These are phyloP conservation scores for Beroe forskalii DNA, from an alignment of 37 sponge, comb jelly and placozoan species.

Conservation along the genomic window DNA sequence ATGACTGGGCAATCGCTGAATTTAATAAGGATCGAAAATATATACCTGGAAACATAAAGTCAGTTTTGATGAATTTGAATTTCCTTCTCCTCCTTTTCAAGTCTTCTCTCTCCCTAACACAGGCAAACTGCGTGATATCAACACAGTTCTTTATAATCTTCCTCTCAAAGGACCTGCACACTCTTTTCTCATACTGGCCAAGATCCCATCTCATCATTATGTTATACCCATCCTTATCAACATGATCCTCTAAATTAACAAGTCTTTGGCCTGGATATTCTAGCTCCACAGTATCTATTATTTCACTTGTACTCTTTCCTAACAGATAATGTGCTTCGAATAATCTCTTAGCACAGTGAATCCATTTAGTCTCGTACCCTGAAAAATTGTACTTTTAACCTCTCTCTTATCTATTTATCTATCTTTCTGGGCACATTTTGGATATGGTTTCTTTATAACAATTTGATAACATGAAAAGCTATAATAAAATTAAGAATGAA, in stretches of 20 bases:
- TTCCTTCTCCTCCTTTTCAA: background rate
- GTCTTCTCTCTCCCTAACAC: background rate
- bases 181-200: background rate
- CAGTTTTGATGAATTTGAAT: background rate
- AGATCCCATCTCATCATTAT: background rate
- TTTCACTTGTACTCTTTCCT: background rate
- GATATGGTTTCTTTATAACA: too few species aligned
- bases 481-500: too few species aligned
- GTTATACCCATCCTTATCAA: background rate
- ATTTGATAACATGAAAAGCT: too few species aligned
- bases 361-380: background rate
- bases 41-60: background rate
- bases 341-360: background rate
- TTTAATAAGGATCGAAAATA: too few species aligned
- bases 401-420: too few species aligned
- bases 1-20: too few species aligned
- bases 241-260: background rate
- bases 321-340: background rate
- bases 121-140: background rate
- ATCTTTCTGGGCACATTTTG: too few species aligned
- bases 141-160: background rate
- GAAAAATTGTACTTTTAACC: too few species aligned
- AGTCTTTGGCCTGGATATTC: background rate
- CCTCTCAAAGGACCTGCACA: background rate
- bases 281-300: background rate